Conservation (phyloP, 2,113 vertebrate genomes). For the Leptocoma aspasia region DNA sequence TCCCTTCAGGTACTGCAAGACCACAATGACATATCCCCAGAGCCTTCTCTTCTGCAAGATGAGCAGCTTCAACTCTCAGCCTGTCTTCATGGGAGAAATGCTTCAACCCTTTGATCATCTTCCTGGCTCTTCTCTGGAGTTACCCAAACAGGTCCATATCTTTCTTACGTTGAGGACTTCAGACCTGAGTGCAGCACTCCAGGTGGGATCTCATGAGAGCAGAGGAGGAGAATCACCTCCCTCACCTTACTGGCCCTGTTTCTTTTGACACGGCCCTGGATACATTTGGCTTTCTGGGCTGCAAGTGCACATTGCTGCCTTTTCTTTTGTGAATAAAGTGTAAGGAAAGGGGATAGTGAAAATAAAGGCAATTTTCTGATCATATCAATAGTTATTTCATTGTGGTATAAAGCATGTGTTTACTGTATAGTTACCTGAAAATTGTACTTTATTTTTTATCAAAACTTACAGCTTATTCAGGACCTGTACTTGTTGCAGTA, state of each 20-base stretch:
- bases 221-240: background rate
- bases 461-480: background rate
- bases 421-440: background rate
- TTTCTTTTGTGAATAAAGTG: background rate
- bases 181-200: background rate
- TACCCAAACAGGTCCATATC: background rate
- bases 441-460: background rate
- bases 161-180: background rate
- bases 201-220: background rate
- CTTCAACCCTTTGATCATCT: background rate
- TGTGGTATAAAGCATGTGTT: background rate
- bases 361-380: background rate
- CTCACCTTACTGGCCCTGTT: background rate
- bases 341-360: background rate
- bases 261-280: background rate
- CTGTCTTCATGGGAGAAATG: background rate
- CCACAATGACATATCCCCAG: too few species aligned
- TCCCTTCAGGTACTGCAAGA: background rate
- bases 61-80: background rate
- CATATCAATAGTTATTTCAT: background rate
- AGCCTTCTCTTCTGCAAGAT: background rate
- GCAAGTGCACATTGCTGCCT: background rate
- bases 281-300: background rate
- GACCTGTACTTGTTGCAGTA: background rate
- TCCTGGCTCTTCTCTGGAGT: background rate